phyloP scores from a whole-genome alignment of 2,113 vertebrate species.

The Indicator maculatus region DNA sequence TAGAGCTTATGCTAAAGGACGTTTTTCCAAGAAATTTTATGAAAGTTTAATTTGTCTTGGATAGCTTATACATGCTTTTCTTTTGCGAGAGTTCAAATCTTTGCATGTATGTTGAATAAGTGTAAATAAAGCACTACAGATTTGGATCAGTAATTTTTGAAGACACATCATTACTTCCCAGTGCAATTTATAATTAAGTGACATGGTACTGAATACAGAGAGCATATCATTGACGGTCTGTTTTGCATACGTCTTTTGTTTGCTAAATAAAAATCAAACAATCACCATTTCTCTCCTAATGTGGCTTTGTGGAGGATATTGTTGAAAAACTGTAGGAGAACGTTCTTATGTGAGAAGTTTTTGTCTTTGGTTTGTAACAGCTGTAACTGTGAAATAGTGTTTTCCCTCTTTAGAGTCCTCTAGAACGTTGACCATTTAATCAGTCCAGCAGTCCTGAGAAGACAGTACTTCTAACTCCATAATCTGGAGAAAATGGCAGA shows the following conservation, averaged over 20 bases:
- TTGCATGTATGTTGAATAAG: neutral
- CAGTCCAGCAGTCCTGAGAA: neutral
- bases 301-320: neutral
- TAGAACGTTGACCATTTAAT: neutral
- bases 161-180: neutral
- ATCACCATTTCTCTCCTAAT: neutral
- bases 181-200: neutral
- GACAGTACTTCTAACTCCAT: neutral
- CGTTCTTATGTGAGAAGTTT: neutral
- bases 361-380: neutral
- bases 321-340: neutral
- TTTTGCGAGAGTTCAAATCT: neutral
- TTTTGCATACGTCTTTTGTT: neutral
- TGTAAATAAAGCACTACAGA: neutral
- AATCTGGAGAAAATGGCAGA: neutral
- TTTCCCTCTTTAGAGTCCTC: neutral
- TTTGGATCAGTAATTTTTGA: neutral
- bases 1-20: neutral
- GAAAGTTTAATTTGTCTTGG: neutral
- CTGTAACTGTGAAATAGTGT: neutral
- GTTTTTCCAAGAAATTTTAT: neutral
- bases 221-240: neutral
- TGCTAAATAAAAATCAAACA: neutral
- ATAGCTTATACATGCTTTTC: neutral
- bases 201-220: neutral